phyloP scores from a whole-genome alignment of 2,113 vertebrate species.

The Lucifuga dentata region DNA sequence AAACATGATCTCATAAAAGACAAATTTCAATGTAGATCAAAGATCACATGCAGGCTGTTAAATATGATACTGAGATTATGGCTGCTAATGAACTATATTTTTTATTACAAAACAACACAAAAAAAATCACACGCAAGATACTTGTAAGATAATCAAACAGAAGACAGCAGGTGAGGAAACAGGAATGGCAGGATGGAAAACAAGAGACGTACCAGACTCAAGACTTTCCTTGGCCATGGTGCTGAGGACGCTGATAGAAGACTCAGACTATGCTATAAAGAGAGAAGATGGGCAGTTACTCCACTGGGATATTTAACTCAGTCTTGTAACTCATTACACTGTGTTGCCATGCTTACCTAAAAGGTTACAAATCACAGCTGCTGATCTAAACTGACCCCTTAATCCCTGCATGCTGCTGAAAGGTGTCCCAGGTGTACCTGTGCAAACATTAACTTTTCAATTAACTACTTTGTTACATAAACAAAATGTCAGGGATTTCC shows the following conservation, averaged over 20 bases:
- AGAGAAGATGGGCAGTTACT: constrained; percentile 14
- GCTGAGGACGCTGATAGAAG: constrained; percentile 1
- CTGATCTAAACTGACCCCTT: background rate
- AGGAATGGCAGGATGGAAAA: background rate
- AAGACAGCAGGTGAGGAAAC: background rate
- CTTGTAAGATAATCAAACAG: background rate
- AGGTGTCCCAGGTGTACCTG: background rate
- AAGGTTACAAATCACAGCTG: constrained; percentile 13
- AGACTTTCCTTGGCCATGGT: constrained; percentile 51
- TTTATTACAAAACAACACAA: no score
- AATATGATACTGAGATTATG: constrained; percentile 1
- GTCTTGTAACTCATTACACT: constrained; percentile 57
- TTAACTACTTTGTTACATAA: background rate
- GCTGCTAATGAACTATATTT: no score
- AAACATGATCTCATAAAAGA: constrained; percentile 16
- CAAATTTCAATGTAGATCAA: background rate
- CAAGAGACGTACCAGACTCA: constrained; percentile 67
- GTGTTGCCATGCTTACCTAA: constrained; percentile 26
- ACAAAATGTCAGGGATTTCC: background rate
- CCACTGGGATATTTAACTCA: background rate
- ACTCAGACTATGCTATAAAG: constrained; percentile 1
- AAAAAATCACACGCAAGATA: no score
- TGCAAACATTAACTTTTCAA: background rate
- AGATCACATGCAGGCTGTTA: background rate
- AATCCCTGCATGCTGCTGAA: background rate